These are phyloP conservation scores for Heliconius sara DNA, from an alignment of 2,888 invertebrate species.

Conservation along the genomic window DNA sequence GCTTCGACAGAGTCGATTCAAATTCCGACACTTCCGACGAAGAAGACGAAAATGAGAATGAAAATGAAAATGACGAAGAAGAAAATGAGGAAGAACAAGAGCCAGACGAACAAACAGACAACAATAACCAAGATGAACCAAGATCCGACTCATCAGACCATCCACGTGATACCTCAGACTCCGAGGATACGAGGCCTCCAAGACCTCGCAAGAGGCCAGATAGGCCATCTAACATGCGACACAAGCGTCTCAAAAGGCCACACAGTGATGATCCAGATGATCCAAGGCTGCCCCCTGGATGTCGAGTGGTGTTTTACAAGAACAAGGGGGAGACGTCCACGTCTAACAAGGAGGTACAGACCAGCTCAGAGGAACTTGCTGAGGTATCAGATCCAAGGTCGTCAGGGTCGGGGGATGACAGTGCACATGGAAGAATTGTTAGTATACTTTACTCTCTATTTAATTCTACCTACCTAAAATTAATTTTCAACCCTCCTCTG, in stretches of 20 bases:
- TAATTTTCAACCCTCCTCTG: background rate
- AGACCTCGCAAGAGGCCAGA: background rate
- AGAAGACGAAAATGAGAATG: slow-evolving; percentile 48
- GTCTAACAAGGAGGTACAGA: slow-evolving; percentile 30
- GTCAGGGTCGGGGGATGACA: slow-evolving; percentile 17
- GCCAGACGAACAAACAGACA: slow-evolving; percentile 2
- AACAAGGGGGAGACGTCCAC: slow-evolving; percentile 18
- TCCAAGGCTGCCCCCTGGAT: background rate
- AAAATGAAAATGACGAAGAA: slow-evolving; percentile 21
- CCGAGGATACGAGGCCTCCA: slow-evolving; percentile 18
- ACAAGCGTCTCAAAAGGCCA: slow-evolving; percentile 14
- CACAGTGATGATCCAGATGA: slow-evolving; percentile 23
- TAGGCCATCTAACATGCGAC: background rate
- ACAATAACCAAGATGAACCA: slow-evolving; percentile 1
- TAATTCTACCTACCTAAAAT: background rate
- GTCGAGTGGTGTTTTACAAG: slow-evolving; percentile 24
- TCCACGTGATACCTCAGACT: slow-evolving; percentile 4
- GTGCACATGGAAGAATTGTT: slow-evolving; percentile 22
- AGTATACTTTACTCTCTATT: background rate
- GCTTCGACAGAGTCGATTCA: slow-evolving; percentile 62
- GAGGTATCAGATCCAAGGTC: slow-evolving; percentile 22
- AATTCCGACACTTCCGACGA: slow-evolving; percentile 52
- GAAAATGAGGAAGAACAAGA: background rate
- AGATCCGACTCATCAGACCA: slow-evolving; percentile 7
- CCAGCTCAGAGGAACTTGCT: background rate